A percentile compares a stretch with the other conserved stretches of the same genome.
Conservation (phyloP, 2,888 invertebrate species). For the Metopia argyrocephala region DNA sequence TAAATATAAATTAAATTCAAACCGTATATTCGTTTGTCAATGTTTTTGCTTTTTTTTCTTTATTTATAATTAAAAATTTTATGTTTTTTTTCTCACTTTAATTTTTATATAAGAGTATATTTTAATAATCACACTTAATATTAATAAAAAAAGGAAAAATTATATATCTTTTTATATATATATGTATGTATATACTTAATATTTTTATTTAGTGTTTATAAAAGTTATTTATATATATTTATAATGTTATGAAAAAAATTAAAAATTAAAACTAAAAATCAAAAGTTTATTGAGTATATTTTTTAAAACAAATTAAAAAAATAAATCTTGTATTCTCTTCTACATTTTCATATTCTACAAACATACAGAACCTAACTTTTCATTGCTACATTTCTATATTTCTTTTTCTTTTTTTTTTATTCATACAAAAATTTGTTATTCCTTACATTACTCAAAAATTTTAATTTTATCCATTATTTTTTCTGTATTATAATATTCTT, state of each 20-base stretch:
- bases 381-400: too few species aligned
- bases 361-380: conserved; percentile 53
- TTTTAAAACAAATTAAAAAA: neutral
- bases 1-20: neutral
- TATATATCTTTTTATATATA: conserved; percentile 5
- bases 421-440: conserved; percentile 48
- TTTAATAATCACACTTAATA: conserved; percentile 49
- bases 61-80: conserved; percentile 29
- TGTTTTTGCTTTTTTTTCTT: conserved; percentile 7
- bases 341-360: conserved; percentile 25
- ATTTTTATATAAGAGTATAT: conserved; percentile 27
- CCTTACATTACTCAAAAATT: conserved; percentile 32
- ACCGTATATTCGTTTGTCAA: conserved; percentile 11
- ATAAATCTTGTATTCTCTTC: neutral
- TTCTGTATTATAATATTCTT: conserved; percentile 68
- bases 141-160: conserved; percentile 43
- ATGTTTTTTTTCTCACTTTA: conserved; percentile 22
- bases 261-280: neutral
- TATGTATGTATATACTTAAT: neutral
- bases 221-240: neutral
- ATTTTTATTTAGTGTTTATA: neutral
- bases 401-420: conserved; percentile 25
- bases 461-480: conserved; percentile 67
- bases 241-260: neutral
- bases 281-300: neutral